Evolutionary conservation across 2,888 invertebrate genomes (phyloP), one percentile per base, ranked within the genome.

Genomic region (Rutpela maculata): DNA sequence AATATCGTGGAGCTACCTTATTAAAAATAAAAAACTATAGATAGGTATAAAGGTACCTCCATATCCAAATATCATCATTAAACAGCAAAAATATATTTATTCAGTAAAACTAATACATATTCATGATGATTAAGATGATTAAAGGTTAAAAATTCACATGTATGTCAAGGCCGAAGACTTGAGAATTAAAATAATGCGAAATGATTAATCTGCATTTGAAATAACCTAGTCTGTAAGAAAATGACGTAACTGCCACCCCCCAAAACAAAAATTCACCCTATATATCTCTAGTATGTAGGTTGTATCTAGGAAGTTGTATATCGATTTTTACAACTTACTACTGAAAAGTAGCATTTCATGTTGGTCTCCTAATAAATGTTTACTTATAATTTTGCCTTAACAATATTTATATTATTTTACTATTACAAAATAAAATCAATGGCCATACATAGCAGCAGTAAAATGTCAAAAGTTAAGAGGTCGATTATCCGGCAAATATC

Each of bases 401-500:
- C 4, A 57, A 57, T 11, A 17, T 11, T 1, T n/a, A 57, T 10
- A 57, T 57, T 43, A 43, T 43, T 35, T 57, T 43, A 43, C 12
- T 35, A 31, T 35, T 35, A 31, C 43, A 10, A 35, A n/a, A n/a
- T 43, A 70, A 70, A 70, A 70, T 70, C 70, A 70, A 70, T 65
- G 62, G 22, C 59, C 31, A 50, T 50, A n/a, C 31, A 50, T 50
- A n/a, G 15, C 50, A n/a, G 50, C 50, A 50, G 18, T 31, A 56
- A 72, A 71, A 72, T 63, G 55, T 72, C 43, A 63, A 63, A 62
- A 18, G 63, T 55, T 50, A 50, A 72, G 35, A 67, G 26, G 43
- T 66, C 22, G 19, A 43, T 50, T 1, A 66, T 26, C 55, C 55
- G 18, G 7, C 65, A 55, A 50, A 66, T 11, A 66, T 9, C 22